phyloP scores from a whole-genome alignment of 2,113 vertebrate genomes.

The Erythrolamprus reginae region DNA sequence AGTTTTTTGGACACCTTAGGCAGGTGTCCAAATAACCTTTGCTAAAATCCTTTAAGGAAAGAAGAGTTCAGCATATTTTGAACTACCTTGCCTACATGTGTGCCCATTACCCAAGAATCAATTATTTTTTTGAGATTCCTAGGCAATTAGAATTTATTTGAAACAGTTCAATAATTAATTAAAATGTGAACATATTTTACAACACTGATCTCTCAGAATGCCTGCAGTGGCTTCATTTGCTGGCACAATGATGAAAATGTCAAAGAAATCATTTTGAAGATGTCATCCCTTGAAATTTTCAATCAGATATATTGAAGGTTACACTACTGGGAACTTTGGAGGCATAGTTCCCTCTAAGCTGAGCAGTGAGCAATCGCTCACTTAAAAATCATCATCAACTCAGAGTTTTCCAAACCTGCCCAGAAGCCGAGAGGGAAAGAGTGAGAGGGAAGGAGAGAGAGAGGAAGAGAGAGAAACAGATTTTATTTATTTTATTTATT shows the following conservation, averaged over 20 bases:
- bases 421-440: too few species aligned
- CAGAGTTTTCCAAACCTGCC: too few species aligned
- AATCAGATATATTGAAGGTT: not conserved
- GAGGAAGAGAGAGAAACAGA: too few species aligned
- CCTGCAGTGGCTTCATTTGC: not conserved
- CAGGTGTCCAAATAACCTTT: not conserved
- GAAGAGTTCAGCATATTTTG: not conserved
- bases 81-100: not conserved
- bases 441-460: too few species aligned
- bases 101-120: not conserved
- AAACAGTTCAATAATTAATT: not conserved
- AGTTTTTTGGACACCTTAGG: too few species aligned
- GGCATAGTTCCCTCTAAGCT: too few species aligned
- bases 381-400: too few species aligned
- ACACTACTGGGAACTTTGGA: not conserved
- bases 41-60: not conserved
- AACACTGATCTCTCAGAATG: not conserved
- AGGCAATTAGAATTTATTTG: not conserved
- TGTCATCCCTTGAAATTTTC: not conserved
- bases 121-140: not conserved
- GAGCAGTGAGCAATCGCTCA: too few species aligned
- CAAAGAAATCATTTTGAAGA: not conserved
- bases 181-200: not conserved
- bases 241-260: not conserved
- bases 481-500: too few species aligned